A percentile compares a stretch with the other conserved stretches of the same genome.
phyloP scores from a whole-genome alignment of 2,888 invertebrate genomes.

The Ectobius pallidus region DNA sequence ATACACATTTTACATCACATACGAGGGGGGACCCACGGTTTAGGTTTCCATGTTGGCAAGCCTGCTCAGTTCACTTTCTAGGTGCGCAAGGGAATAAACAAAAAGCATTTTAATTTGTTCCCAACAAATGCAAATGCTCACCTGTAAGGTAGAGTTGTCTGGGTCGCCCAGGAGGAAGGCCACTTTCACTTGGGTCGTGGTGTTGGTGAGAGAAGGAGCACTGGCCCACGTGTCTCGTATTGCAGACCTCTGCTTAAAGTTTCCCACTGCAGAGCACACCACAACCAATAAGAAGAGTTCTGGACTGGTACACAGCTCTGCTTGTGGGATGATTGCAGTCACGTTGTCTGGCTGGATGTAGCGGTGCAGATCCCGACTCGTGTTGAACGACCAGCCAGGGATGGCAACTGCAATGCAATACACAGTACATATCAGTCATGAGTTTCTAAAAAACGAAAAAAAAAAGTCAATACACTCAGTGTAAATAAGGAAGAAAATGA shows the following conservation, averaged over 20 bases:
- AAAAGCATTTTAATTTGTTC: no score
- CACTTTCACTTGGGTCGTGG: conserved; percentile 49
- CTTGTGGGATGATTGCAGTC: conserved; percentile 63
- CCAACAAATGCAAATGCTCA: no score
- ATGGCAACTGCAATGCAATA: conserved; percentile 33
- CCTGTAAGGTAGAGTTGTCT: conserved; percentile 62
- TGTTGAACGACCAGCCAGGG: conserved; percentile 75
- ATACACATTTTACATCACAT: no score
- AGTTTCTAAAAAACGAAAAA: no score
- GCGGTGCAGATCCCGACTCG: conserved; percentile 71
- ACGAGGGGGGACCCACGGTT: no score
- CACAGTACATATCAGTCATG: no score
- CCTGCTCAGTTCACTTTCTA: no score
- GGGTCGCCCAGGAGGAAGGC: conserved; percentile 67
- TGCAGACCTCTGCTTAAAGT: conserved; percentile 68
- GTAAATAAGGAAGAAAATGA: no score
- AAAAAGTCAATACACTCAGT: no score
- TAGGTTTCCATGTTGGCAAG: no score
- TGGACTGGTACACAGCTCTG: conserved; percentile 46
- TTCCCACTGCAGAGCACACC: conserved; percentile 74
- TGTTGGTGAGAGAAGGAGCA: conserved; percentile 50
- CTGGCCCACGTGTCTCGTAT: conserved; percentile 74
- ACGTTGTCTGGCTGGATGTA: conserved; percentile 75
- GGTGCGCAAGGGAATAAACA: no score
- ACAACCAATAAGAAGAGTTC: conserved; percentile 70